Evolutionary conservation across 2,888 invertebrate genomes (phyloP).

Genomic region (Allacma fusca): DNA sequence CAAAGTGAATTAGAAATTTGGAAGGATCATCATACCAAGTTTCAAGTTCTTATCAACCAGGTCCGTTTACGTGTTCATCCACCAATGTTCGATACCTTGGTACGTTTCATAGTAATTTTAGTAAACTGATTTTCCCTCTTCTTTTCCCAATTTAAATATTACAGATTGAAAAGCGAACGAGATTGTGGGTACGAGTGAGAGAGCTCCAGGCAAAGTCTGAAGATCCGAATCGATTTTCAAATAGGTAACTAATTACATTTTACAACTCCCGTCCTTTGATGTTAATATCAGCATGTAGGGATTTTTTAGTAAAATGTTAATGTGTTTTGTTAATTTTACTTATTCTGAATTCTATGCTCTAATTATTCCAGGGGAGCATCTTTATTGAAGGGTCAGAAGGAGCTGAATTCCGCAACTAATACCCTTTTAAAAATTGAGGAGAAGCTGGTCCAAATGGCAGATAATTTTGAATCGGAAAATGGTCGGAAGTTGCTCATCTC

Average conservation of each 20-base stretch:
- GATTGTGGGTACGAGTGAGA: slow-evolving; percentile 14
- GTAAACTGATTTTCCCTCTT: too few species aligned
- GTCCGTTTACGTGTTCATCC: neutral
- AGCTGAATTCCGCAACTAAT: neutral
- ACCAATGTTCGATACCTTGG: neutral
- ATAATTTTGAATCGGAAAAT: slow-evolving; percentile 33
- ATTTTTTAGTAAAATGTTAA: too few species aligned
- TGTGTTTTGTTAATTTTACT: too few species aligned
- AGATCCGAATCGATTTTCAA: slow-evolving; percentile 28
- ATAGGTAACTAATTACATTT: slow-evolving; percentile 6
- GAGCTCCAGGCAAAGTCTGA: slow-evolving; percentile 32
- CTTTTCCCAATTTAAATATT: too few species aligned
- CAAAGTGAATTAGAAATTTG: slow-evolving; percentile 15
- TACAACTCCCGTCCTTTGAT: too few species aligned
- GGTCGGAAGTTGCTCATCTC: slow-evolving; percentile 21
- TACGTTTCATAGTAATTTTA: neutral
- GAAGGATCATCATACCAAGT: slow-evolving; percentile 21
- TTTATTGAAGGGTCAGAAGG: slow-evolving; percentile 27
- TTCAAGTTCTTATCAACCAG: slow-evolving; percentile 21
- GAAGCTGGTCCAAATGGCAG: slow-evolving; percentile 14
- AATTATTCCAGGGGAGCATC: slow-evolving; percentile 27
- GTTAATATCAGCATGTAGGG: too few species aligned
- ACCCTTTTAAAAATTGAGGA: slow-evolving; percentile 25
- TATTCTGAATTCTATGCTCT: too few species aligned
- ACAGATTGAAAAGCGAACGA: slow-evolving; percentile 23